Conservation (phyloP, 1,140 invertebrate species). For the Calliphora vicina region DNA sequence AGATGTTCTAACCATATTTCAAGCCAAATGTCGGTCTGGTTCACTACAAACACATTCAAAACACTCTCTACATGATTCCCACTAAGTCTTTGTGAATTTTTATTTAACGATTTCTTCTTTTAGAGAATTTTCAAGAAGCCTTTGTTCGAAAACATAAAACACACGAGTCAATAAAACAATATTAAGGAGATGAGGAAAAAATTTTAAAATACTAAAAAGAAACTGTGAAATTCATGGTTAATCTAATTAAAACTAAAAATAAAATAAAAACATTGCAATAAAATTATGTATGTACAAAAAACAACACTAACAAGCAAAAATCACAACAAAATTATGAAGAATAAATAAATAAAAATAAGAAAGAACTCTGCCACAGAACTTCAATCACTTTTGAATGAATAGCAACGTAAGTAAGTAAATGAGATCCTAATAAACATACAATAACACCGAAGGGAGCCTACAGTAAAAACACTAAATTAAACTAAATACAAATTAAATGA, state of each 20-base stretch:
- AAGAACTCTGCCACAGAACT: not conserved
- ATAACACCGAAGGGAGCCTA: slow-evolving; percentile 27
- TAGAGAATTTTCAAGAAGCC: not conserved
- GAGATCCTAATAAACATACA: slow-evolving; percentile 12
- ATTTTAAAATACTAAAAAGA: too few relatives aligned
- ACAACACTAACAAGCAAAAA: not conserved
- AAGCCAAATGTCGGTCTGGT: too few relatives aligned
- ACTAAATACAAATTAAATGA: slow-evolving; percentile 35
- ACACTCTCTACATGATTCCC: not conserved
- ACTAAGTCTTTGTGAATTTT: not conserved
- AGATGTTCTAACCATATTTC: not conserved
- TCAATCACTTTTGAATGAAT: slow-evolving; percentile 10
- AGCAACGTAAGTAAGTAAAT: too few relatives aligned
- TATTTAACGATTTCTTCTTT: too few relatives aligned
- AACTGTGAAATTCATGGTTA: not conserved
- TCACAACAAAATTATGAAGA: not conserved
- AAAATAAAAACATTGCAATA: not conserved
- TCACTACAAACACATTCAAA: too few relatives aligned
- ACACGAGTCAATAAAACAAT: not conserved
- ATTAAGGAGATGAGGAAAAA: too few relatives aligned
- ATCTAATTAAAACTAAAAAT: not conserved
- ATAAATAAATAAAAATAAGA: too few relatives aligned
- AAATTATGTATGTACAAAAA: not conserved
- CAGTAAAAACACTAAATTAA: not conserved
- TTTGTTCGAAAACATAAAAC: not conserved